Conservation (phyloP, 2,113 vertebrate genomes). For the Climacteris rufus region DNA sequence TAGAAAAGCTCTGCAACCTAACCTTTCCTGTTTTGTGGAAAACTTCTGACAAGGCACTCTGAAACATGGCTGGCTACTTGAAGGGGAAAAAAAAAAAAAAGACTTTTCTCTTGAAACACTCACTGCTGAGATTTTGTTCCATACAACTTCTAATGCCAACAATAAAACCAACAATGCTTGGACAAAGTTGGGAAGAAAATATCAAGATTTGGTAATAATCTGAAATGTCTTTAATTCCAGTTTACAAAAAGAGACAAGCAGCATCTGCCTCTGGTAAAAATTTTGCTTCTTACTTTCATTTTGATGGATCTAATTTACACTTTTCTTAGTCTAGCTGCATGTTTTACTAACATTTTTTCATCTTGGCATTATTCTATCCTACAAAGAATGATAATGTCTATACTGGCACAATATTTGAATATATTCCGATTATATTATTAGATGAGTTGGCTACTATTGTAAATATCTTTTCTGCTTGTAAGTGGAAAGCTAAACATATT, state of each 20-base stretch:
- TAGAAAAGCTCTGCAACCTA: not conserved
- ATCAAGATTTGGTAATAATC: not conserved
- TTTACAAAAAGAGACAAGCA: not conserved
- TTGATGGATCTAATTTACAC: not conserved
- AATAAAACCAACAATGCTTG: not conserved
- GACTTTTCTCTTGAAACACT: not conserved
- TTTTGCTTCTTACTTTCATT: not conserved
- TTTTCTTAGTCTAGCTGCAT: not conserved
- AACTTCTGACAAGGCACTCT: not conserved
- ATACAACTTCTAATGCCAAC: not conserved
- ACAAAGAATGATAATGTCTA: not conserved
- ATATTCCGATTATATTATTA: not conserved
- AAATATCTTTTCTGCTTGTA: not conserved
- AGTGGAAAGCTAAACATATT: not conserved
- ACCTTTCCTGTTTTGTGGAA: not conserved
- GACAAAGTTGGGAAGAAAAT: not conserved
- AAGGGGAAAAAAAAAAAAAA: not conserved
- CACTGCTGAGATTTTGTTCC: not conserved
- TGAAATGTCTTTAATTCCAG: not conserved
- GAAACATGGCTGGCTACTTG: not conserved
- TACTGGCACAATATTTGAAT: not conserved
- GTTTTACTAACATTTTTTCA: not conserved
- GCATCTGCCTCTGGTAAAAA: not conserved
- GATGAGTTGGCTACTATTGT: not conserved
- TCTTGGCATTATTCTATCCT: not conserved